Evolutionary conservation across 2,888 invertebrate species (phyloP), one percentile per base, ranked within the genome.

Genomic region (Cybosia mesomella): DNA sequence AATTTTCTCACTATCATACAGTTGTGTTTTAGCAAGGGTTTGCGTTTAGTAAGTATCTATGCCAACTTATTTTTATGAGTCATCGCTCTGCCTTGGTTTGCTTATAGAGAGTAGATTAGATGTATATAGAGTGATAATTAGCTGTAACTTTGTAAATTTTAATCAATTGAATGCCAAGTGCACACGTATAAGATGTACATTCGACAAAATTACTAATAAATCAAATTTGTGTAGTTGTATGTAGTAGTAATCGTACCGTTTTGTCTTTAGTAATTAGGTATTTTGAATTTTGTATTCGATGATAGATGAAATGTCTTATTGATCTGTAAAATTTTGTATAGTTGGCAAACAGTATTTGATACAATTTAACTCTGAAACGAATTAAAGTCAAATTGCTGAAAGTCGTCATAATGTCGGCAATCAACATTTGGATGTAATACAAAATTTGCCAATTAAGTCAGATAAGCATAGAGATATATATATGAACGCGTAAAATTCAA

Each of bases 241-340:
- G 53, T 39, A 43, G 8, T 11, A 28, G 24, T 59, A 60, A 55
- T 55, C 60, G 66, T 66, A 60, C 60, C 60, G 39, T 60, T 60
- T 55, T 60, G 66, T 66, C 54, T 60, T 66, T 66, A 66, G 60
- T 66, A 66, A 39, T 22, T 39, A 60, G 28, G 34, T 53, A 11
- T 22, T 13, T 62, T 53, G n/a, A 21, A 53, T 34, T 60, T 18
- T 18, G 8, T 24, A 58, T 24, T 60, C 1, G 43, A 43, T 18
- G 4, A 18, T 43, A 18, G 7, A 18, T 18, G 43, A 43, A 28
- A 4, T 28, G 2, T 28, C 18, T 18, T 43, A 18, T 39, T 39
- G 39, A 39, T 39, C 15, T 39, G 15, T 39, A 15, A 39, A 39
- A n/a, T n/a, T n/a, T n/a, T 15, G 36, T 39, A 1, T 43, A 43